Base-by-base conservation (phyloP, 1,140 invertebrate species). In the Delia radicum region DNA sequence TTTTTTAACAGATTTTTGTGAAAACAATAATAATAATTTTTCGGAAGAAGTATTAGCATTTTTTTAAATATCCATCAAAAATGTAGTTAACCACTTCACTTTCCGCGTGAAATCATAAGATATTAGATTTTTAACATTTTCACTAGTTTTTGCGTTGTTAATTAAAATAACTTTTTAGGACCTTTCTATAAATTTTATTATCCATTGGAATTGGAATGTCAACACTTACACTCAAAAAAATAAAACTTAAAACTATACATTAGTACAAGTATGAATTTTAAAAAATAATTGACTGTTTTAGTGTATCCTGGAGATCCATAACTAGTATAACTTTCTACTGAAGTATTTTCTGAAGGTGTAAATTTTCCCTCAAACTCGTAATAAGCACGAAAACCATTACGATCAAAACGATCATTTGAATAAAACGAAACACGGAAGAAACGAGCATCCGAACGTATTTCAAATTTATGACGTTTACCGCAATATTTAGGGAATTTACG, bases 401-500 rank as follows among this genome's bases (percentile, higher is more conserved):
- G 95, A 83, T 98, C 97, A 75, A 97, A 92, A 67, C 95, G 90
- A 83, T 96, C 94, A 86, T 98, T 98, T 4, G 96, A 96, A 80
- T 93, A 90, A 87, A 99, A 98, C 6, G 96, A 96, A 13, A 98
- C 94, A 79, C 96, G 91, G 87, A 98, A 98, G 88, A 98, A 98
- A 79, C 94, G 93, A 55, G 93, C 90, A 82, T 98, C 96, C 13
- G 96, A 98, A 77, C 92, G 91, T 42, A 97, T 91, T 79, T 92
- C 91, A 81, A 94, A 93, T 79, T 93, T 91, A 78, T 91, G 76
- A 13, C 81, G 91, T 87, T 93, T 92, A 10, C 96, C 96, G 86
- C 97, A 99, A 82, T 95, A 93, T 81, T 94, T 89, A 21, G 90
- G 90, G 85, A 94, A 95, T 85, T 95, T 96, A 79, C 94, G 89